Evolutionary conservation across 2,888 invertebrate genomes (phyloP).

Genomic region (Sinotaia quadrata): DNA sequence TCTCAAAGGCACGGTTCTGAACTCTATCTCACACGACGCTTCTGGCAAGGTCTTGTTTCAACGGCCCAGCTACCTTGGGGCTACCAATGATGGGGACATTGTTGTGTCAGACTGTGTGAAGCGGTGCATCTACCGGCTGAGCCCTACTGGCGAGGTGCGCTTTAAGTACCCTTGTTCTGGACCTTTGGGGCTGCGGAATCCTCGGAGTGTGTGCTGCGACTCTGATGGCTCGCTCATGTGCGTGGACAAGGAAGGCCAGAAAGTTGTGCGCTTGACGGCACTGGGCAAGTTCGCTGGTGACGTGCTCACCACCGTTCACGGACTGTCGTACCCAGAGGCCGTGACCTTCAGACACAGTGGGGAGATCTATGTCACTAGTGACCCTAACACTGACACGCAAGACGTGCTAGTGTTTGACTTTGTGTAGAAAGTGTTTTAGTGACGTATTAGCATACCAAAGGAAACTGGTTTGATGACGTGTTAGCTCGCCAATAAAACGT

Average conservation of each 20-base stretch:
- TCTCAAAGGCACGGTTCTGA: constrained; percentile 5
- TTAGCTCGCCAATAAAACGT: no score
- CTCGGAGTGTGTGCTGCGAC: constrained; percentile 13
- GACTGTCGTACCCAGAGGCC: constrained; percentile 20
- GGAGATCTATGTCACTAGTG: constrained; percentile 20
- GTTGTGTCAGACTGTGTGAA: constrained; percentile 14
- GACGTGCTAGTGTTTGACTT: constrained; percentile 15
- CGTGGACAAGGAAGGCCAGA: constrained; percentile 18
- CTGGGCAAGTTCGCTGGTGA: constrained; percentile 11
- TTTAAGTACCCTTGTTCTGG: constrained; percentile 22
- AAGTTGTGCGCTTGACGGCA: constrained; percentile 18
- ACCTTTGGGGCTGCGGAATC: constrained; percentile 17
- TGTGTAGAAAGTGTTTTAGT: no score
- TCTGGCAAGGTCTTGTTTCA: constrained; percentile 10
- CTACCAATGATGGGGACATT: constrained; percentile 7
- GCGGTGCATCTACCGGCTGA: constrained; percentile 18
- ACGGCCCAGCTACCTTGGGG: constrained; percentile 4
- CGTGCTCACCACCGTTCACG: constrained; percentile 18
- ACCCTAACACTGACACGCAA: constrained; percentile 13
- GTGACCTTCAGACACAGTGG: constrained; percentile 7
- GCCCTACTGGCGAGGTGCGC: constrained; percentile 10
- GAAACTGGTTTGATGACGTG: no score
- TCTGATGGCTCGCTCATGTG: constrained; percentile 13
- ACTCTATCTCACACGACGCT: constrained; percentile 21
- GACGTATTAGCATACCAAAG: no score